Evolutionary conservation across 2,797 vertebrate genomes (phyloP).

Genomic region (Denticeps clupeoides): DNA sequence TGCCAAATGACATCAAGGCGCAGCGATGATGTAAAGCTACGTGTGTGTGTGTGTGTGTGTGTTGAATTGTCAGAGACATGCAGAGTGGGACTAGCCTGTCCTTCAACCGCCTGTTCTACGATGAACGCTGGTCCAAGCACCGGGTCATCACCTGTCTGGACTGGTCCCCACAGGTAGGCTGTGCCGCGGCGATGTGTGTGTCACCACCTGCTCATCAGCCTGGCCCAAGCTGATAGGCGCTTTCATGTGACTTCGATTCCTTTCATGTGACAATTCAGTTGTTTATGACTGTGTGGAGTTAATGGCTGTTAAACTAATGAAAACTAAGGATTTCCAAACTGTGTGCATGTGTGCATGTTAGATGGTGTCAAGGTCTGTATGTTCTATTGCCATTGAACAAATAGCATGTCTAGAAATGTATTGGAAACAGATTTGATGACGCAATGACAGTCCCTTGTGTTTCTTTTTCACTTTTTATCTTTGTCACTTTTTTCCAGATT

Average conservation of each 20-base stretch:
- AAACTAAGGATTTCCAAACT: no score
- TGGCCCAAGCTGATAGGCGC: no score
- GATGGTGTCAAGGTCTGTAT: no score
- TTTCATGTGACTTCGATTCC: no score
- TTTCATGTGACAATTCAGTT: no score
- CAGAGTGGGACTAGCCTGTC: conserved; percentile 82
- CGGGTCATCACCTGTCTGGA: conserved; percentile 93
- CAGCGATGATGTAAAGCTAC: no score
- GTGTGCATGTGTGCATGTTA: background rate
- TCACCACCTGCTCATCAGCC: background rate
- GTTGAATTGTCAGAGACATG: conserved; percentile 43
- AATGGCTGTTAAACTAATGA: background rate
- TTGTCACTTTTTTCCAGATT: background rate
- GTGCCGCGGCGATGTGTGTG: conserved; percentile 7
- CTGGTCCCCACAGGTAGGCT: conserved; percentile 89
- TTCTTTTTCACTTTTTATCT: no score
- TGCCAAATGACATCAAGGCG: no score
- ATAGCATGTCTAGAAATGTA: no score
- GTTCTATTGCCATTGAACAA: no score
- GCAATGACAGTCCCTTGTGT: no score
- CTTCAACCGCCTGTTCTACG: conserved; percentile 84
- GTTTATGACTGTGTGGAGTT: background rate
- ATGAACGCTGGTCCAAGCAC: conserved; percentile 95
- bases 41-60: background rate
- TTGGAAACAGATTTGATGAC: no score